Percentiles rank a stretch among this genome's conserved stretches.
Evolutionary conservation across 2,113 vertebrate species (phyloP).

Genomic region (Tenebrosternarchus preto): DNA sequence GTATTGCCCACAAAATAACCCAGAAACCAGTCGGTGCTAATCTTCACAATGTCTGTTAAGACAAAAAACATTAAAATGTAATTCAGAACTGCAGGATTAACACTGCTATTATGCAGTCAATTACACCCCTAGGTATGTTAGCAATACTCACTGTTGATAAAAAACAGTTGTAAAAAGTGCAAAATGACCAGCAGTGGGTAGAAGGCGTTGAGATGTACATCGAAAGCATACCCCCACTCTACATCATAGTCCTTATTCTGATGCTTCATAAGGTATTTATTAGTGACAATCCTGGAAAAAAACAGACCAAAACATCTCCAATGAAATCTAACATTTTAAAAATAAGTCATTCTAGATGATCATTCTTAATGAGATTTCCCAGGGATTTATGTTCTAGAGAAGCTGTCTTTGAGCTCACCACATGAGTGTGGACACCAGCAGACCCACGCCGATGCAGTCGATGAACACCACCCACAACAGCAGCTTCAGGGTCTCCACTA

Average conservation of each 20-base stretch:
- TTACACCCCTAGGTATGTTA: not conserved
- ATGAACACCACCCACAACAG: conserved; percentile 97
- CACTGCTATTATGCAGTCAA: no score
- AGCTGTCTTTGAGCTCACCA: conserved; percentile 79
- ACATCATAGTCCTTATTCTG: conserved; percentile 88
- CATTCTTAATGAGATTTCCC: not conserved
- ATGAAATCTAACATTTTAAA: not conserved
- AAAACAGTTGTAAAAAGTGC: conserved; percentile 96
- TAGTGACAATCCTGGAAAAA: conserved; percentile 83
- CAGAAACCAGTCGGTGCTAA: conserved; percentile 80
- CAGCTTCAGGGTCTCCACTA: conserved; percentile 90
- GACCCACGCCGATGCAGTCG: conserved; percentile 93
- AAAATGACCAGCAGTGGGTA: conserved; percentile 94
- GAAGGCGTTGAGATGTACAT: conserved; percentile 97
- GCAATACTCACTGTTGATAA: conserved; percentile 91
- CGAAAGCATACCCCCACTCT: conserved; percentile 98
- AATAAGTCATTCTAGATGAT: not conserved
- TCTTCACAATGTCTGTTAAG: conserved; percentile 83
- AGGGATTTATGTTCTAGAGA: not conserved
- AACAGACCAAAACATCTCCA: not conserved
- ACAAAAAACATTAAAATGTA: conserved; percentile 51
- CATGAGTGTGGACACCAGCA: conserved; percentile 95
- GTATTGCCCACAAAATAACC: conserved; percentile 85
- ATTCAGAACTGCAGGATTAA: no score
- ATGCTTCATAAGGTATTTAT: conserved; percentile 91